These are phyloP conservation scores for Zingel zingel DNA, from an alignment of 2,113 vertebrate species.

Conservation along the genomic window DNA sequence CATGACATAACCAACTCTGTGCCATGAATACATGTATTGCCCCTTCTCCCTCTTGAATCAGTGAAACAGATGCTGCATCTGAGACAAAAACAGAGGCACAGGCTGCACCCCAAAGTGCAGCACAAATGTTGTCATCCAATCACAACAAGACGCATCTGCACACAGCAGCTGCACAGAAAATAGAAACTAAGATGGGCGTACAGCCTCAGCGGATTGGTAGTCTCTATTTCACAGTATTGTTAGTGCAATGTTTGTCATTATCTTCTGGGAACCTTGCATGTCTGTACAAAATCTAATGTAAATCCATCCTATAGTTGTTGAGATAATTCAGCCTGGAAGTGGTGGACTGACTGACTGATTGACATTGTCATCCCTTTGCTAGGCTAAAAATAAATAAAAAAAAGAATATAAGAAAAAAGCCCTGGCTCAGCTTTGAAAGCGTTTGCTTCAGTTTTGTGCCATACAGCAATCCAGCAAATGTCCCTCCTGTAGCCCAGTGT, in stretches of 20 bases:
- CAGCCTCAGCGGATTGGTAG: background rate
- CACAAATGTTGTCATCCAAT: conserved; percentile 18
- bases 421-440: background rate
- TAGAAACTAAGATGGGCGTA: background rate
- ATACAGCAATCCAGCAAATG: background rate
- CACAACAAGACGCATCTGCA: conserved; percentile 22
- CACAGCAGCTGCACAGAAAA: conserved; percentile 20
- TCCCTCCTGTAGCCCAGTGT: no score
- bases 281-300: no score
- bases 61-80: conserved; percentile 11
- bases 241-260: background rate
- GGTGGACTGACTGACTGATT: background rate
- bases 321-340: background rate
- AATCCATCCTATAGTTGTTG: no score
- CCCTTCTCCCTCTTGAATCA: conserved; percentile 2
- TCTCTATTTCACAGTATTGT: background rate
- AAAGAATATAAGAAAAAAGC: background rate
- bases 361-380: no score
- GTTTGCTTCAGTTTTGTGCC: background rate
- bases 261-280: background rate
- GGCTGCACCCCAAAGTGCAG: conserved; percentile 20
- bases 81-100: conserved; percentile 11
- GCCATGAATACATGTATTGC: conserved; percentile 2
- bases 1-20: background rate
- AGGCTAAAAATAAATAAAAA: background rate